phyloP scores from a whole-genome alignment of 2,888 invertebrate species.

The Phania funesta region DNA sequence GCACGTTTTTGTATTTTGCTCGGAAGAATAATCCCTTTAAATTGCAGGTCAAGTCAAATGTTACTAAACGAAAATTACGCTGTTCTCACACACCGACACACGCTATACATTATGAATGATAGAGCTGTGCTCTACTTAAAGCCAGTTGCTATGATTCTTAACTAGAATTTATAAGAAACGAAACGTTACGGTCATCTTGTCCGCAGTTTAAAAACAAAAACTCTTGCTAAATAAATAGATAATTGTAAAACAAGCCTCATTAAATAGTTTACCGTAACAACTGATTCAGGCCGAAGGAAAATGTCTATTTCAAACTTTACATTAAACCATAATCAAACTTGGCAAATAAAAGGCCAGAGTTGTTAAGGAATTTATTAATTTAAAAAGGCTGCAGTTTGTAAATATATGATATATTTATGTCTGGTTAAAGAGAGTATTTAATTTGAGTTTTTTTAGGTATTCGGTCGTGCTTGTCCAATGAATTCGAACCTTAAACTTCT shows the following conservation, averaged over 20 bases:
- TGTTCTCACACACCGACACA: conserved; percentile 32
- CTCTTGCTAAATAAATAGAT: conserved; percentile 56
- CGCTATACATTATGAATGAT: background rate
- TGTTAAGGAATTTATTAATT: background rate
- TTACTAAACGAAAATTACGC: conserved; percentile 57
- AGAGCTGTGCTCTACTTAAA: conserved; percentile 47
- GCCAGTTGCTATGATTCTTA: conserved; percentile 42
- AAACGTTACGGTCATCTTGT: conserved; percentile 26
- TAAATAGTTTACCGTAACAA: conserved; percentile 66
- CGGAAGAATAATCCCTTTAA: conserved; percentile 53
- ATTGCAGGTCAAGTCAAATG: conserved; percentile 65
- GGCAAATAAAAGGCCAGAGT: conserved; percentile 24
- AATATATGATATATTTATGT: background rate
- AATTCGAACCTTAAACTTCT: background rate
- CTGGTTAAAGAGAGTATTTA: background rate
- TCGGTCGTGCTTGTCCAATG: background rate
- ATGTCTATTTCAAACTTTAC: conserved; percentile 45
- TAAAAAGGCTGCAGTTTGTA: background rate
- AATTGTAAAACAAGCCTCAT: conserved; percentile 66
- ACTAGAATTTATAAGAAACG: conserved; percentile 9
- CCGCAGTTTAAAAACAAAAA: background rate
- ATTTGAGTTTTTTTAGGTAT: background rate
- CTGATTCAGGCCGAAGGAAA: conserved; percentile 28
- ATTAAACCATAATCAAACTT: conserved; percentile 51
- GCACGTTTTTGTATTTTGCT: conserved; percentile 54